Conservation (phyloP, 2,888 invertebrate genomes). For the Muschampia staudingeri region DNA sequence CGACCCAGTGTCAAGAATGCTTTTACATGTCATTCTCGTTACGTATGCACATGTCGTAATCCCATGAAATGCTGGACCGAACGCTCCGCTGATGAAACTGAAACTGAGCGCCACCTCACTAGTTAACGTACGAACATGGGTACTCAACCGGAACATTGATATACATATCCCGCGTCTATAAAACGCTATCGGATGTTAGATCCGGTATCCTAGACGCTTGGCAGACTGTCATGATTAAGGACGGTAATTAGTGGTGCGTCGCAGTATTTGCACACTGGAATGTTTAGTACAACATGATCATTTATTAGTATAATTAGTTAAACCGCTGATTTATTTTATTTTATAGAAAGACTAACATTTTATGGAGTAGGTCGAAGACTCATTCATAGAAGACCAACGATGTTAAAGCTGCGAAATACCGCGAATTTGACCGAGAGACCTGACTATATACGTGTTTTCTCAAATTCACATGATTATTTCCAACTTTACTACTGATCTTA, state of each 20-base stretch:
- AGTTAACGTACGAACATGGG: constrained; percentile 24
- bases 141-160: constrained; percentile 40
- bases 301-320: background rate
- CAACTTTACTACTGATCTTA: background rate
- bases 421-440: too few species aligned
- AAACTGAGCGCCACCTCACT: constrained; percentile 39
- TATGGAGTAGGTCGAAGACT: too few species aligned
- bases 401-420: too few species aligned
- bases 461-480: background rate
- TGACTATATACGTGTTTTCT: too few species aligned
- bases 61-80: constrained; percentile 43
- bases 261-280: constrained; percentile 21
- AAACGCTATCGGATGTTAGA: constrained; percentile 47
- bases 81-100: constrained; percentile 34
- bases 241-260: constrained; percentile 39
- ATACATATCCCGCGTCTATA: constrained; percentile 30
- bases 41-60: constrained; percentile 47
- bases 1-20: constrained; percentile 72
- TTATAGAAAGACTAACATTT: background rate
- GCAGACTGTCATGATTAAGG: constrained; percentile 39
- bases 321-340: background rate
- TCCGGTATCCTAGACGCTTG: constrained; percentile 51
- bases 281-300: background rate
- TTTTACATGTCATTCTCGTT: constrained; percentile 69
- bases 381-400: too few species aligned